These are phyloP conservation scores for Donacobius atricapilla DNA, from an alignment of 2,113 vertebrate genomes.

Conservation along the genomic window DNA sequence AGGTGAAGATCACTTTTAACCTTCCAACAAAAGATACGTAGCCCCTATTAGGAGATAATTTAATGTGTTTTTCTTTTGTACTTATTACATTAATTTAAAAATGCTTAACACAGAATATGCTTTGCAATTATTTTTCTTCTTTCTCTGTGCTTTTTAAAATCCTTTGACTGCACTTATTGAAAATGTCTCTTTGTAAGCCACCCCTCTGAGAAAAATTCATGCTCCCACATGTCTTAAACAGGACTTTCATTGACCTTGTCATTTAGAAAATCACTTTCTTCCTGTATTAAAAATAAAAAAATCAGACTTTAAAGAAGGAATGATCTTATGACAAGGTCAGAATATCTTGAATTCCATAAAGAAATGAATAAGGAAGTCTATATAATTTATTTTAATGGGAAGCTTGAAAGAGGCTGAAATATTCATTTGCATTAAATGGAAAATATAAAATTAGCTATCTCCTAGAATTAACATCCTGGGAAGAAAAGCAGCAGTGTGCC, in stretches of 20 bases:
- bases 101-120: neutral
- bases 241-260: neutral
- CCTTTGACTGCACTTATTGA: neutral
- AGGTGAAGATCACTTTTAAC: neutral
- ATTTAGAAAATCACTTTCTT: slow-evolving; percentile 2
- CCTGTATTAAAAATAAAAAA: neutral
- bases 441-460: neutral
- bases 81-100: neutral
- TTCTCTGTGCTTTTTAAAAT: neutral
- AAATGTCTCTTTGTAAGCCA: neutral
- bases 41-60: neutral
- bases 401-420: neutral
- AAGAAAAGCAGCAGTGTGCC: neutral
- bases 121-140: neutral
- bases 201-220: neutral
- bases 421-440: neutral
- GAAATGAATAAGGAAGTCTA: neutral
- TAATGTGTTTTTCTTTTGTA: neutral
- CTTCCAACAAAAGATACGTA: neutral
- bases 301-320: neutral
- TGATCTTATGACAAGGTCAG: neutral
- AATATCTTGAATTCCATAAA: neutral
- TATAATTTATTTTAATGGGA: neutral
- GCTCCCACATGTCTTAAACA: neutral
- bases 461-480: neutral